phyloP scores from a whole-genome alignment of 1,140 invertebrate genomes.

The Leptestheria dahalacensis region DNA sequence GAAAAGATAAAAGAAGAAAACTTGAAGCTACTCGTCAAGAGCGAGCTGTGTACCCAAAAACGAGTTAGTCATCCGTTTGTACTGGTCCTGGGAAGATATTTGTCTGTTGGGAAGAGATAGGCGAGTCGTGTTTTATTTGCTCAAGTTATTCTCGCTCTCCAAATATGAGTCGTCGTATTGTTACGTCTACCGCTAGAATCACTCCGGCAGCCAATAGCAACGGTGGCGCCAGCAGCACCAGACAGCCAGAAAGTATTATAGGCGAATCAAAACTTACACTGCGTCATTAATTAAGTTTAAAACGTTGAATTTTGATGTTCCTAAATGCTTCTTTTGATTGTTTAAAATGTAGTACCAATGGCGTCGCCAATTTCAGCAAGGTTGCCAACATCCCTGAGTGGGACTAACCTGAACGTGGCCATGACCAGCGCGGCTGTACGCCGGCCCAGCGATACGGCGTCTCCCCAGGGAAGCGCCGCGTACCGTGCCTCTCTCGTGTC shows the following conservation, averaged over 20 bases:
- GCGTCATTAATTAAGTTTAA: too few species aligned
- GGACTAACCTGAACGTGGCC: neutral
- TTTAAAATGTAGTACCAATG: neutral
- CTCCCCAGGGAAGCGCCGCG: neutral
- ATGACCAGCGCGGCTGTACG: neutral
- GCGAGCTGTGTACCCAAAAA: too few species aligned
- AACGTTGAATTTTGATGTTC: too few species aligned
- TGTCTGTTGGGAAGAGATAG: too few species aligned
- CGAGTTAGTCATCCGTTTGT: too few species aligned
- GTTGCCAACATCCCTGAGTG: neutral
- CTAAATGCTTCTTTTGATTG: too few species aligned
- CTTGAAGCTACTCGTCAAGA: too few species aligned
- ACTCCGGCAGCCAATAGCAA: neutral
- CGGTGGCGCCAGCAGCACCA: neutral
- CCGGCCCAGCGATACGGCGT: neutral
- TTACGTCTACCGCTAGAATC: neutral
- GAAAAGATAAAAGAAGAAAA: too few species aligned
- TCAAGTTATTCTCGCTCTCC: too few species aligned
- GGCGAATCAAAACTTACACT: neutral
- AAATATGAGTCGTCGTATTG: neutral
- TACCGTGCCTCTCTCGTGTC: constrained; percentile 13
- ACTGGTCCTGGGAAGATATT: too few species aligned
- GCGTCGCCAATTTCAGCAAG: neutral
- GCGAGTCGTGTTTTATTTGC: too few species aligned
- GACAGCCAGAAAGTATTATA: neutral